Evolutionary conservation across 2,113 vertebrate species (phyloP), one percentile per base, ranked within the genome.

Genomic region (Lophochroa leadbeateri): DNA sequence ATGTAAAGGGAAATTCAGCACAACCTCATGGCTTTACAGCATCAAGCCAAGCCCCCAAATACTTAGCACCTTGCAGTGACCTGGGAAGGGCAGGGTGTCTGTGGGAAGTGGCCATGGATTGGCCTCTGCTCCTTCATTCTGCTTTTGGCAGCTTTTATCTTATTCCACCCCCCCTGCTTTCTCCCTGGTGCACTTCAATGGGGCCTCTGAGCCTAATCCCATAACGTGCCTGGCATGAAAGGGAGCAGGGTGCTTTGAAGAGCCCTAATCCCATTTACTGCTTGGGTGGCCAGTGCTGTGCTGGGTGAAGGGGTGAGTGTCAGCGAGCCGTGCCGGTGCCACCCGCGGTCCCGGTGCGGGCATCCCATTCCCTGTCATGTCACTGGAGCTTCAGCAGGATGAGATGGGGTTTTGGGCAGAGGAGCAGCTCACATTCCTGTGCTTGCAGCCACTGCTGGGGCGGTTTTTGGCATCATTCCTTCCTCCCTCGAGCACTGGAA

Each of bases 241-340:
- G 87, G 55, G 44, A 84, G 69, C n/a, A 27, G 69, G 81, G 78
- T 0, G 23, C 87, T 92, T 96, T 85, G 94, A 92, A 88, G 70
- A 58, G 57, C 75, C 75, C 63, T 85, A 71, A 96, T 95, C 94
- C 86, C 88, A 28, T 93, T 96, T 92, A 3, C n/a, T 96, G 93
- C 89, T 70, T 57, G 89, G 83, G 74, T 85, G 88, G 35, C 47
- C 1, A 2, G 17, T 0, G 5, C 70, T 69, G 92, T 7, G 35
- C 81, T 33, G 69, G 93, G 74, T 6, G 28, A 70, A 33, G 91
- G 69, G 69, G 24, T 58, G 55, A 52, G 55, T 6, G 28, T 41
- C 9, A 9, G 75, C 2, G 37, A 57, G 65, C 37, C 0, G 4
- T 41, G 91, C 75, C 0, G 0, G 41, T 8, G 64, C 57, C 2